Evolutionary conservation across 2,888 invertebrate species (phyloP).

Genomic region (Hydropsyche betteni): DNA sequence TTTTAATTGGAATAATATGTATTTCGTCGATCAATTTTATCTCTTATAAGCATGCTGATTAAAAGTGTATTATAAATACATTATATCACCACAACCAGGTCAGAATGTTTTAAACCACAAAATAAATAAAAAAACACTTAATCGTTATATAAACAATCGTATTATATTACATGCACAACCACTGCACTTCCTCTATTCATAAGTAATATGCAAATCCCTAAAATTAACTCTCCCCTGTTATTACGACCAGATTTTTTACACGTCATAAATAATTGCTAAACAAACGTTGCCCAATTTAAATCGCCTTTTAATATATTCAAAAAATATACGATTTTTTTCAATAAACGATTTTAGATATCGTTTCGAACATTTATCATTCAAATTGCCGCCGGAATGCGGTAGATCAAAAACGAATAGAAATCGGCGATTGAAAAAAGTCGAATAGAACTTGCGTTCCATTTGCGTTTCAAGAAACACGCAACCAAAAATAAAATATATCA

Average conservation of each 20-base stretch:
- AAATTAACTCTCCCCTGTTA: not conserved
- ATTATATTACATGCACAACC: not conserved
- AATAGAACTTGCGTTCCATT: too few species aligned
- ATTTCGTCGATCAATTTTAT: too few species aligned
- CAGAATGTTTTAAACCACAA: too few species aligned
- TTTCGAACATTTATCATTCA: not conserved
- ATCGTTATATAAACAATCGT: not conserved
- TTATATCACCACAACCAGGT: too few species aligned
- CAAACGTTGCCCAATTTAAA: not conserved
- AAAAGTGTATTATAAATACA: too few species aligned
- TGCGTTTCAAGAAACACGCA: too few species aligned
- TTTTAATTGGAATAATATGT: too few species aligned
- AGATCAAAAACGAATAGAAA: not conserved
- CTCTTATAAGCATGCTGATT: too few species aligned
- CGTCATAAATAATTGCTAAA: not conserved
- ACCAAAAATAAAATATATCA: not conserved
- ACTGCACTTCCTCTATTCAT: not conserved
- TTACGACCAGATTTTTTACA: not conserved
- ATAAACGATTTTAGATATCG: conserved; percentile 9
- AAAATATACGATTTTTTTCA: not conserved
- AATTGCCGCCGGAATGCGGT: conserved; percentile 4
- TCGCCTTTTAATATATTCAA: conserved; percentile 16
- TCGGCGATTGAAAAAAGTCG: too few species aligned
- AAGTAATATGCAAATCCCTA: not conserved
- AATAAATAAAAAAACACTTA: not conserved